Evolutionary conservation across 2,113 vertebrate species (phyloP), one percentile per base, ranked within the genome.

Genomic region (Eolophus roseicapilla): DNA sequence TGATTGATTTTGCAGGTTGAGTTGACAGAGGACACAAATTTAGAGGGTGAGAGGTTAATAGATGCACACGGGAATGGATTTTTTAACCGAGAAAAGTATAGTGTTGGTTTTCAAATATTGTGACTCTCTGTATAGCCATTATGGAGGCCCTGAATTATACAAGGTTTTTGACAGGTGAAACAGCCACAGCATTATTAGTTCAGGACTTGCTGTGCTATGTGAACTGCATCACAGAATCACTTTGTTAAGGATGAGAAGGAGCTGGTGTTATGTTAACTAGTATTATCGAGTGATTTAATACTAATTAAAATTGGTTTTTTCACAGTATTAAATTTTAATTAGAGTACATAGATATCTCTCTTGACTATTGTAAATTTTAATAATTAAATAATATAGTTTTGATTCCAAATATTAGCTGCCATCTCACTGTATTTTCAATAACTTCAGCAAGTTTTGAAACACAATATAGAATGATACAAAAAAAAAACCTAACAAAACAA

Each of bases 221-320:
- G 74, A 77, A 29, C 47, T 63, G 50, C 60, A 70, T 7, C 88
- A 35, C 60, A 46, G 43, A 71, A 55, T 31, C 77, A 16, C 62
- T 62, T 62, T 64, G 60, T 27, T 53, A 19, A 27, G 49, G 75
- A 49, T 23, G 29, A 8, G 71, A 77, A 90, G 47, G 68, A 84
- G 50, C 27, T 82, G 69, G 5, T 46, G 43, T 23, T 82, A n/a
- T 28, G 37, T 47, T 70, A 78, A 46, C 60, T 6, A 21, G 24
- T 28, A 68, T 71, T 68, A 82, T 19, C 3, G 3, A 89, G 73
- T 43, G 92, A 96, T 84, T 65, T 62, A 91, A 79, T 71, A 8
- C 47, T 84, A 91, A 93, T 92, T 91, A 64, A 86, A 94, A 68
- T 55, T 64, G 55, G 27, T 57, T 77, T 92, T 75, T 92, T 80